phyloP scores from a whole-genome alignment of 2,888 invertebrate genomes.

The Caenorhabditis angaria region DNA sequence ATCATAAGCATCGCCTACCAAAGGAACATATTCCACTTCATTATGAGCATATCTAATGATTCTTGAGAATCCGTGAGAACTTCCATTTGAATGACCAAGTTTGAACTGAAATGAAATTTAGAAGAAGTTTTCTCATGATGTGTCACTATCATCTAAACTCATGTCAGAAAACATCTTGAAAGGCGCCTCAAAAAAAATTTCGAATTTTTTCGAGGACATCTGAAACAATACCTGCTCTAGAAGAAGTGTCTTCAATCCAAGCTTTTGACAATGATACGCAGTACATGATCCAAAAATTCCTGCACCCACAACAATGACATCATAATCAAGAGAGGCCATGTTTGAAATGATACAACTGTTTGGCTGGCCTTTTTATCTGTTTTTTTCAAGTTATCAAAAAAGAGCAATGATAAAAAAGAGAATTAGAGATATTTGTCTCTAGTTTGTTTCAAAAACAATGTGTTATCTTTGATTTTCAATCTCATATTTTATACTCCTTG shows the following conservation, averaged over 20 bases:
- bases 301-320: constrained; percentile 67
- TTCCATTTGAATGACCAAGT: constrained; percentile 61
- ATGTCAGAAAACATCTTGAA: no score
- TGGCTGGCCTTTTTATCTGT: background rate
- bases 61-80: constrained; percentile 67
- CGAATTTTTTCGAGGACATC: no score
- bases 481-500: no score
- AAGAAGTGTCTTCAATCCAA: constrained; percentile 63
- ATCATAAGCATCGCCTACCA: constrained; percentile 51
- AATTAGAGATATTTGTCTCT: constrained; percentile 8
- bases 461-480: no score
- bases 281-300: constrained; percentile 66
- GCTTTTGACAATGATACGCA: constrained; percentile 65
- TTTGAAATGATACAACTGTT: constrained; percentile 6
- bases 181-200: no score
- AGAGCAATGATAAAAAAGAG: constrained; percentile 10
- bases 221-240: constrained; percentile 69
- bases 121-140: no score
- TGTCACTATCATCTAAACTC: no score
- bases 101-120: background rate
- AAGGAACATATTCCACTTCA: constrained; percentile 53
- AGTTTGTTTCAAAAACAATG: no score
- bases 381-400: background rate
- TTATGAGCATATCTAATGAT: constrained; percentile 69
- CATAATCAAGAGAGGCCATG: constrained; percentile 32